Conservation (phyloP, 2,797 vertebrate species). For the Diglossa cyanea region DNA sequence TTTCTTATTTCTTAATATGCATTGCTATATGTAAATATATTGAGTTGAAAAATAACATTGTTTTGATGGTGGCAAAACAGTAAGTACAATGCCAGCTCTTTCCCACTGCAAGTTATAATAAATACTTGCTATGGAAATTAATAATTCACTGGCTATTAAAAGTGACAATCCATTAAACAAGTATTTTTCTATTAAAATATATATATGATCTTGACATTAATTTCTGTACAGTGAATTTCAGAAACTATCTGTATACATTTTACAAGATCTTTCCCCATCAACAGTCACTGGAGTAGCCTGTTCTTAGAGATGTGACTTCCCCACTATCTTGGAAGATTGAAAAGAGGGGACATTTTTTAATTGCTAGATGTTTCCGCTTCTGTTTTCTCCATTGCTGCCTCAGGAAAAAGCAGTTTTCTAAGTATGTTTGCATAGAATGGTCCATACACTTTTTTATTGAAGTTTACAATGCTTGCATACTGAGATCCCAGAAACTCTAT, state of each 20-base stretch:
- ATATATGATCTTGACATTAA: not conserved
- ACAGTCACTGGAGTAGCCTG: not conserved
- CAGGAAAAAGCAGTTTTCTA: slow-evolving; percentile 84
- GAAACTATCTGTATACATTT: not conserved
- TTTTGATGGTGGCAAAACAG: not conserved
- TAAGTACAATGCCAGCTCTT: not conserved
- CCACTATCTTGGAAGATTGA: not conserved
- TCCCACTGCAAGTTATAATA: not conserved
- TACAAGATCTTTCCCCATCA: not conserved
- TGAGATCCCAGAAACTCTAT: slow-evolving; percentile 80
- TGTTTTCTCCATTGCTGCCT: slow-evolving; percentile 38
- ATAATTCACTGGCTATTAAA: slow-evolving; percentile 4
- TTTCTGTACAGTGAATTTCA: slow-evolving; percentile 17
- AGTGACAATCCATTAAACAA: slow-evolving; percentile 48
- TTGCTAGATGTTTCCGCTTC: slow-evolving; percentile 45
- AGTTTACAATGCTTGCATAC: slow-evolving; percentile 85
- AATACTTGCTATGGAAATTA: slow-evolving; percentile 33
- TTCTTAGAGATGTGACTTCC: not conserved
- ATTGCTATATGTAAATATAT: not conserved
- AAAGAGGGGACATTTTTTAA: not conserved
- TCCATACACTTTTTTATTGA: slow-evolving; percentile 90
- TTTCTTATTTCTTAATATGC: not conserved
- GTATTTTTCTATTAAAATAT: slow-evolving; percentile 20
- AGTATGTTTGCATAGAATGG: slow-evolving; percentile 91
- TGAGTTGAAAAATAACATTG: not conserved